Evolutionary conservation across 2,888 invertebrate genomes (phyloP).

Genomic region (Thymelicus acteon): DNA sequence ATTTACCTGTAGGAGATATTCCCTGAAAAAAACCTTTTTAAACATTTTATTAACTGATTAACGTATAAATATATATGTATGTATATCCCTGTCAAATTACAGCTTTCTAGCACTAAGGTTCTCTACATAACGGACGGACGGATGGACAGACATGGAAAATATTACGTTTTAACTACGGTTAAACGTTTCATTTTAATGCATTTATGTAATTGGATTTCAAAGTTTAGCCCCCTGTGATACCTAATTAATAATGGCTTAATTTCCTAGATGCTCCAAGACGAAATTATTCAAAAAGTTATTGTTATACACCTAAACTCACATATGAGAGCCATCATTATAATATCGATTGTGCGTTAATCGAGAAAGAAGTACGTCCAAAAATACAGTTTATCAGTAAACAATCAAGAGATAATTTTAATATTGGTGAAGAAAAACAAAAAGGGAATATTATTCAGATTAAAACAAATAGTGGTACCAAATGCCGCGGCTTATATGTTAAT

Average conservation of each 20-base stretch:
- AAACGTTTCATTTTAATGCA: too few species aligned
- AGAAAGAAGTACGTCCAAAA: neutral
- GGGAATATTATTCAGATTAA: neutral
- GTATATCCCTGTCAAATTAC: too few species aligned
- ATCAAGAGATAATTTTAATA: conserved; percentile 5
- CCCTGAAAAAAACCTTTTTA: too few species aligned
- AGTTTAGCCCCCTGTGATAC: too few species aligned
- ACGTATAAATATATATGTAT: too few species aligned
- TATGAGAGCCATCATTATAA: conserved; percentile 26
- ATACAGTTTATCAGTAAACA: conserved; percentile 2
- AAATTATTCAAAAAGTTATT: neutral
- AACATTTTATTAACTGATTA: too few species aligned
- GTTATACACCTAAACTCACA: conserved; percentile 7
- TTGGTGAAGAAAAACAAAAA: neutral
- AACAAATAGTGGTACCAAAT: neutral
- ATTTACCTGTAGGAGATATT: too few species aligned
- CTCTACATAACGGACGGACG: too few species aligned
- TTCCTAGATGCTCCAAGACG: conserved; percentile 3
- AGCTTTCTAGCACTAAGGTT: too few species aligned
- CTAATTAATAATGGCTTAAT: neutral
- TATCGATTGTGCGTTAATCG: neutral
- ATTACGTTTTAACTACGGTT: too few species aligned
- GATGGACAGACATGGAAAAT: too few species aligned
- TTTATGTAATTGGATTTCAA: too few species aligned
- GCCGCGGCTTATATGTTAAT: neutral